Evolutionary conservation across 2,888 invertebrate genomes (phyloP).

Genomic region (Hybos culiciformis): DNA sequence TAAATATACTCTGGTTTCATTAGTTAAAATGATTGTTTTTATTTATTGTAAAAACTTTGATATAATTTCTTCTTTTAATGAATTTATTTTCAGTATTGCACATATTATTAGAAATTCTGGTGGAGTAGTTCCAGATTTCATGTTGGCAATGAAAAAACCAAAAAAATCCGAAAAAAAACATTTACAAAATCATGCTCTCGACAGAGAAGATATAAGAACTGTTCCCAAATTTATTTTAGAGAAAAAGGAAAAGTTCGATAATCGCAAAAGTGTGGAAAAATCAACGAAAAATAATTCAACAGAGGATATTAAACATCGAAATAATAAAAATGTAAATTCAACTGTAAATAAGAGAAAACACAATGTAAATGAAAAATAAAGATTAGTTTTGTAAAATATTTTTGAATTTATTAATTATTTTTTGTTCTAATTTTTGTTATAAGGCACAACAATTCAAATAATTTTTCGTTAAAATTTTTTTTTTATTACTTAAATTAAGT

Average conservation of each 20-base stretch:
- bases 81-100: constrained; percentile 55
- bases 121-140: constrained; percentile 82
- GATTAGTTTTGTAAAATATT: too few relatives aligned
- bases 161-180: constrained; percentile 46
- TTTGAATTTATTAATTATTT: too few relatives aligned
- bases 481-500: too few relatives aligned
- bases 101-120: constrained; percentile 83
- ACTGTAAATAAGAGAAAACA: background rate
- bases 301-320: too few relatives aligned
- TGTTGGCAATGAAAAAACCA: constrained; percentile 60
- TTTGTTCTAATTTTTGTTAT: too few relatives aligned
- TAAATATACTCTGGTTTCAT: too few relatives aligned
- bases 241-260: too few relatives aligned
- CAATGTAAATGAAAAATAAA: background rate
- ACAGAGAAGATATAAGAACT: constrained; percentile 54
- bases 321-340: background rate
- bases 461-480: too few relatives aligned
- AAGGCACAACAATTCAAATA: too few relatives aligned
- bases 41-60: background rate
- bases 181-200: constrained; percentile 45
- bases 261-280: too few relatives aligned
- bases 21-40: too few relatives aligned
- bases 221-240: constrained; percentile 25
- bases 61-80: background rate
- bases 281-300: too few relatives aligned